A percentile compares a stretch with the other conserved stretches of the same genome.
phyloP scores from a whole-genome alignment of 2,888 invertebrate species.

The Acleris sparsana region DNA sequence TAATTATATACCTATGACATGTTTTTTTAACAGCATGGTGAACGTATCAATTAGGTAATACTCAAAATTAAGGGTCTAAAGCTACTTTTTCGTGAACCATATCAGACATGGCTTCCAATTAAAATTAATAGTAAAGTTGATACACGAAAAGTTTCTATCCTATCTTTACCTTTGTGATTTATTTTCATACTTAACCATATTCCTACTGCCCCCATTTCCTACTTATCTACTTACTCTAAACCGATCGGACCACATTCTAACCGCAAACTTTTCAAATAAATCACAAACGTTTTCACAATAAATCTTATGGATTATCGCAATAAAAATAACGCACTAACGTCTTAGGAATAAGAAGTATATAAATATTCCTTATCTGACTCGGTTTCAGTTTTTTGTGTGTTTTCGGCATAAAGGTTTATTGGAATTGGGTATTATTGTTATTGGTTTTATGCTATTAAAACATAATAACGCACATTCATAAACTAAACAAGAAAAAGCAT shows the following conservation, averaged over 20 bases:
- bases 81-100: too few relatives aligned
- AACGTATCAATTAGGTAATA: too few relatives aligned
- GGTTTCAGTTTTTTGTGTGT: conserved; percentile 41
- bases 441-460: background rate
- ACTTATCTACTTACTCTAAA: conserved; percentile 33
- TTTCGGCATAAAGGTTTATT: conserved; percentile 33
- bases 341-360: conserved; percentile 46
- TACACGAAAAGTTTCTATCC: too few relatives aligned
- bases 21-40: too few relatives aligned
- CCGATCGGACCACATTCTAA: conserved; percentile 41
- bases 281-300: conserved; percentile 47
- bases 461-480: background rate
- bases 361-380: conserved; percentile 46
- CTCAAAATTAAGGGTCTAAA: too few relatives aligned
- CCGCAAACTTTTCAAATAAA: conserved; percentile 47
- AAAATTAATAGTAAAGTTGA: too few relatives aligned
- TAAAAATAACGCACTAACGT: conserved; percentile 47
- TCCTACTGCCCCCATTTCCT: background rate
- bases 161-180: too few relatives aligned
- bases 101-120: too few relatives aligned
- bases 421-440: conserved; percentile 12
- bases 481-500: too few relatives aligned
- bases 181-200: background rate
- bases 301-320: conserved; percentile 50
- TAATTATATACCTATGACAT: too few relatives aligned